These are phyloP conservation scores for Schizopygopsis pylzovi DNA, from an alignment of 2,797 vertebrate species.

Conservation along the genomic window DNA sequence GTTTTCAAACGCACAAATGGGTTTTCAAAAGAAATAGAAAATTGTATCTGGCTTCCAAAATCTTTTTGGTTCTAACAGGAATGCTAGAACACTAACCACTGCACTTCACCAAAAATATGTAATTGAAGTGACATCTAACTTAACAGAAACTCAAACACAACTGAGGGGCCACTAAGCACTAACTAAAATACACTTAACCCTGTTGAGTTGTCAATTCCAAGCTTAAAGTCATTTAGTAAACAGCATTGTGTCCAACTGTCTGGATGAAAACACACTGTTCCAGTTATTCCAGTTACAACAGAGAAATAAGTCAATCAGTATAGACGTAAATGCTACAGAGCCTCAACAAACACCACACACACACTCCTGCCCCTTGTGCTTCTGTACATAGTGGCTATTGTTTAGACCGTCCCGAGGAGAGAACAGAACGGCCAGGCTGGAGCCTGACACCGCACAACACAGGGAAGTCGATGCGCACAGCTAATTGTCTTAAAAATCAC, in stretches of 20 bases:
- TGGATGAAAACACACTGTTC: constrained; percentile 23
- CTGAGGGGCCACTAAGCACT: neutral
- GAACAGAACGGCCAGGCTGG: constrained; percentile 75
- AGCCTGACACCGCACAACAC: constrained; percentile 84
- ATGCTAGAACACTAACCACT: neutral
- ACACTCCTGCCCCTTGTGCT: constrained; percentile 53
- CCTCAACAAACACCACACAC: constrained; percentile 35
- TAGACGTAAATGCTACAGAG: constrained; percentile 26
- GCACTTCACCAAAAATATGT: neutral
- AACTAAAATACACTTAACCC: neutral
- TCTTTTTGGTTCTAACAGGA: neutral
- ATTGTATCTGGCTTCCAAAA: neutral
- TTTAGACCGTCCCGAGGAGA: constrained; percentile 72
- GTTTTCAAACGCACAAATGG: neutral
- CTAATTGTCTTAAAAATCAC: constrained; percentile 82
- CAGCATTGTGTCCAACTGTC: neutral
- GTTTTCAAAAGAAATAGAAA: neutral
- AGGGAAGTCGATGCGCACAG: constrained; percentile 81
- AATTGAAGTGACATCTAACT: neutral
- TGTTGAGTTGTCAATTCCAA: constrained; percentile 8
- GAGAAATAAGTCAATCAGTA: constrained; percentile 34
- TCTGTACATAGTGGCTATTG: constrained; percentile 77
- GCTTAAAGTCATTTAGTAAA: constrained; percentile 10
- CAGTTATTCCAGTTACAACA: constrained; percentile 13
- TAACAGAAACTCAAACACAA: neutral